Evolutionary conservation across 2,797 vertebrate species (phyloP).

Genomic region (Poecile montanus): DNA sequence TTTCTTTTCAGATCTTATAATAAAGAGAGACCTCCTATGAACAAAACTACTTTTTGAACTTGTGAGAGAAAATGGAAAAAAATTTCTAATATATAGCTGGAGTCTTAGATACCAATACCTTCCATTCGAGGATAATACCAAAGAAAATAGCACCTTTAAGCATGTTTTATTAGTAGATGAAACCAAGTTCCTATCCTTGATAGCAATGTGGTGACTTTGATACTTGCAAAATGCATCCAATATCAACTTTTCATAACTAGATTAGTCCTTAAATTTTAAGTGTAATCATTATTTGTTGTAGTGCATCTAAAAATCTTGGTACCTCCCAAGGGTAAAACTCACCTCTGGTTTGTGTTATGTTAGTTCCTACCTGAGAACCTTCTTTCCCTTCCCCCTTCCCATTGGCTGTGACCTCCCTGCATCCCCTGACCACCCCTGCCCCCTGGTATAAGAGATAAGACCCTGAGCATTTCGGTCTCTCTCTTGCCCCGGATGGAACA

Average conservation of each 20-base stretch:
- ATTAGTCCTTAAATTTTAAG: neutral
- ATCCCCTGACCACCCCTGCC: too few species aligned
- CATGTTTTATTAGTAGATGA: neutral
- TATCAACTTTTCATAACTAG: neutral
- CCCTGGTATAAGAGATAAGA: too few species aligned
- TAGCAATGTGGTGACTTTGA: neutral
- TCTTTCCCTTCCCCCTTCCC: too few species aligned
- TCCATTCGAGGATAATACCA: neutral
- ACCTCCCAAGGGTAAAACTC: too few species aligned
- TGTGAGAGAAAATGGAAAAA: neutral
- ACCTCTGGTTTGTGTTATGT: too few species aligned
- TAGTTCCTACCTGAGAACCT: too few species aligned
- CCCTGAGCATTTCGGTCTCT: too few species aligned
- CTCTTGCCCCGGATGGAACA: too few species aligned
- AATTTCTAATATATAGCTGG: neutral
- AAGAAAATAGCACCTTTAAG: neutral
- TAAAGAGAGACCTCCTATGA: neutral
- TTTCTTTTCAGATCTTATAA: neutral
- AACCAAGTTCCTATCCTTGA: neutral
- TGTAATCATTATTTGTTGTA: too few species aligned
- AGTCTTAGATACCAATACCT: neutral
- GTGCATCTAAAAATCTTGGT: too few species aligned
- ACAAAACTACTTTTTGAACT: neutral
- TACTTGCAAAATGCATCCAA: neutral
- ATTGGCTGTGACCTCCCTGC: too few species aligned